Base-by-base conservation (phyloP, 2,888 invertebrate genomes). In the Kuschelorhynchus macadamiae region DNA sequence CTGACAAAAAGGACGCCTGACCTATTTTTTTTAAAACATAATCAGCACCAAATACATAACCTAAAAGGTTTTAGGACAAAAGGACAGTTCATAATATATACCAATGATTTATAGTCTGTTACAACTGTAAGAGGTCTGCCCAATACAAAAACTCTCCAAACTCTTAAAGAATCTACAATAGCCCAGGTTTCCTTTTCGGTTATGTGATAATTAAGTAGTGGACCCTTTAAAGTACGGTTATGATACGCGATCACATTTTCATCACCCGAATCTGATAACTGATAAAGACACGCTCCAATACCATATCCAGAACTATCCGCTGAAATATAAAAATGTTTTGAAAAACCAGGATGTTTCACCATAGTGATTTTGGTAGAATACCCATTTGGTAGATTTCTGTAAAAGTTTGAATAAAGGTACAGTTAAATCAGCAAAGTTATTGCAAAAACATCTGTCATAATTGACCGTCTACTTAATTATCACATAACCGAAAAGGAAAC, bases 21-120 rank as follows among this genome's bases (percentile, higher is more conserved):
- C n/a, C n/a, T n/a, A n/a, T n/a, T n/a, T n/a, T n/a, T n/a, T n/a
- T n/a, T n/a, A n/a, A n/a, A n/a, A n/a, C 50, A 50, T 50, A 16
- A 16, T 49, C 9, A 18, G 18, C n/a, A n/a, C n/a, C n/a, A n/a
- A n/a, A n/a, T n/a, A n/a, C n/a, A n/a, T n/a, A n/a, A n/a, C n/a
- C 71, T 36, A 8, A 67, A 32, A 9, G 44, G 47, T 30, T 53
- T 16, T n/a, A 70, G 46, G 39, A n/a, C n/a, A n/a, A n/a, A n/a
- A n/a, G 49, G 62, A 16, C 62, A 65, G 2, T n/a, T 39, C 8
- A 36, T 20, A 20, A 71, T 8, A 42, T 71, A 60, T 20, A 8
- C 18, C n/a, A 71, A 41, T 2, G 72, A 41, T 30, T 68, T 67
- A 30, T 72, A 62, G 39, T 72, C 71, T 0, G 60, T 67, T 14